Percentiles rank a stretch among this genome's conserved stretches.
phyloP scores from a whole-genome alignment of 2,113 vertebrate species.

The Leiothrix lutea region DNA sequence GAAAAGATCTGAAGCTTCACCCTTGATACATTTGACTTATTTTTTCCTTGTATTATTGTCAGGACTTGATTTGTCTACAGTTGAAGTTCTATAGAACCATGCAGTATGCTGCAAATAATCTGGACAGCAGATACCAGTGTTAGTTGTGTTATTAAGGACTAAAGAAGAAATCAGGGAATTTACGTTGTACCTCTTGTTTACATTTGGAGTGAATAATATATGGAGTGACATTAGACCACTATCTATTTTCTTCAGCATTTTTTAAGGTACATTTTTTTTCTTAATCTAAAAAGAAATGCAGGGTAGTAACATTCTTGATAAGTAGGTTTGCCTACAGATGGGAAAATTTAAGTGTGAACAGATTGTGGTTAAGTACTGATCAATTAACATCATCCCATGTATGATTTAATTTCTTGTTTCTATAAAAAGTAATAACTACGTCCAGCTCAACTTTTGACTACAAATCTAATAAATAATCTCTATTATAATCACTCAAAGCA shows the following conservation, averaged over 20 bases:
- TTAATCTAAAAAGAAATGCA: constrained; percentile 49
- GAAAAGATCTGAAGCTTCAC: constrained; percentile 49
- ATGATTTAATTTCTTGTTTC: neutral
- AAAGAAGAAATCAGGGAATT: constrained; percentile 67
- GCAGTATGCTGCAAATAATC: constrained; percentile 26
- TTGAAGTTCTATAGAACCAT: constrained; percentile 21
- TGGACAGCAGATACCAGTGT: constrained; percentile 36
- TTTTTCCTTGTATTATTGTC: neutral
- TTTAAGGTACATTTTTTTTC: constrained; percentile 55
- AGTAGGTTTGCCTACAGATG: constrained; percentile 36
- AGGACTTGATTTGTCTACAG: constrained; percentile 5
- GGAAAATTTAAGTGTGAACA: constrained; percentile 25
- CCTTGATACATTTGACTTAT: neutral
- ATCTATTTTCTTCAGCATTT: constrained; percentile 7
- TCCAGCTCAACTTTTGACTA: constrained; percentile 42
- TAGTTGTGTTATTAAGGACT: constrained; percentile 33
- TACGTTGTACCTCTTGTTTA: constrained; percentile 69
- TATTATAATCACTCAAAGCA: constrained; percentile 87
- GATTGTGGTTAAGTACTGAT: constrained; percentile 11
- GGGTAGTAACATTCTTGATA: constrained; percentile 15
- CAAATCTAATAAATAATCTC: constrained; percentile 41
- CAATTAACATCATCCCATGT: neutral
- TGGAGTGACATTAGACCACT: constrained; percentile 59
- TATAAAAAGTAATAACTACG: neutral
- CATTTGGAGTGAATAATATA: constrained; percentile 59